Evolutionary conservation across 2,113 vertebrate species (phyloP).

Genomic region (Recurvirostra avosetta): DNA sequence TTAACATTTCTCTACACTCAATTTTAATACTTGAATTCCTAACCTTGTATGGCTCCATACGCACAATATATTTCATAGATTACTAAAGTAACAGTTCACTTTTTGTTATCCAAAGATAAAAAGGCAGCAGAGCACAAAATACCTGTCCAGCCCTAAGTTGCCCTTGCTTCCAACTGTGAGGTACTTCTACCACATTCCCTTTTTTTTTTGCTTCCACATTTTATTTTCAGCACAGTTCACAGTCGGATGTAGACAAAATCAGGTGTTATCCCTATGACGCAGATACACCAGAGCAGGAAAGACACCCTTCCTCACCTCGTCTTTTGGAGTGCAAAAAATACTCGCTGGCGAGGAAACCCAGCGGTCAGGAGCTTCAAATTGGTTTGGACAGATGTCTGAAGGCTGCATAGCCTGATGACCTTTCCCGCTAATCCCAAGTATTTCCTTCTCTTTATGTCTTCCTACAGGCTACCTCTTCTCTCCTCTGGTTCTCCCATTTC

Average conservation of each 20-base stretch:
- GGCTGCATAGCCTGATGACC: background rate
- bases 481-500: slow-evolving; percentile 32
- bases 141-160: background rate
- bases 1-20: background rate
- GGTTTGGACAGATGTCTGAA: slow-evolving; percentile 18
- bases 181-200: background rate
- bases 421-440: slow-evolving; percentile 10
- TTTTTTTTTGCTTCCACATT: background rate
- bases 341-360: background rate
- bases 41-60: background rate
- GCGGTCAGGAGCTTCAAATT: background rate
- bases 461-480: background rate
- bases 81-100: background rate
- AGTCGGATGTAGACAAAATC: background rate
- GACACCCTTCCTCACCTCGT: background rate
- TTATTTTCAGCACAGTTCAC: background rate
- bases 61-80: background rate
- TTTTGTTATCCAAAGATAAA: background rate
- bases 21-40: background rate
- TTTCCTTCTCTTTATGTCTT: slow-evolving; percentile 53
- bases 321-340: slow-evolving; percentile 1
- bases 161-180: background rate
- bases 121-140: background rate
- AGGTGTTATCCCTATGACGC: background rate
- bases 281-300: background rate